Percentiles rank a stretch among this genome's conserved stretches.
Conservation (phyloP, 1,140 invertebrate genomes). For the Bombus impatiens region DNA sequence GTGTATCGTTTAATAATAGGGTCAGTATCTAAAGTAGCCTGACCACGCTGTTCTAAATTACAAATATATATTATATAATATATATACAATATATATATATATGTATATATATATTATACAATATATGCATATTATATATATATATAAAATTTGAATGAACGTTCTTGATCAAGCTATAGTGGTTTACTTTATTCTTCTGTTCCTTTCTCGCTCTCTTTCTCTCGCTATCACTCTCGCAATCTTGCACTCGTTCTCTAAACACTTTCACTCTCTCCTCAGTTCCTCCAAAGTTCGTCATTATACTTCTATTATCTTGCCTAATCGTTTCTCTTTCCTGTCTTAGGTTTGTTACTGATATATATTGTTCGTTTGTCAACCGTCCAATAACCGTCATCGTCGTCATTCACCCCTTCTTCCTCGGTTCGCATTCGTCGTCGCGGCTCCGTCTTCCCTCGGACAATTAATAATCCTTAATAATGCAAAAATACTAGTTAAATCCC, state of each 20-base stretch:
- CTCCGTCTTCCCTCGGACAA: constrained; percentile 35
- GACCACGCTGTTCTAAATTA: constrained; percentile 66
- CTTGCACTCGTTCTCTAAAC: constrained; percentile 13
- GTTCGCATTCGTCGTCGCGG: background rate
- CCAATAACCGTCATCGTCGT: background rate
- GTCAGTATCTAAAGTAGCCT: constrained; percentile 34
- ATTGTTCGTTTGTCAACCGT: background rate
- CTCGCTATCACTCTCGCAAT: background rate
- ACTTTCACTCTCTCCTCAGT: constrained; percentile 4
- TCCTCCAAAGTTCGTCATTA: constrained; percentile 3
- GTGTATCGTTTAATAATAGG: constrained; percentile 29
- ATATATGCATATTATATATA: constrained; percentile 25
- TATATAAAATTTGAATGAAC: constrained; percentile 66
- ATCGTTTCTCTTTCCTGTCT: constrained; percentile 38
- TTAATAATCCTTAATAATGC: constrained; percentile 71
- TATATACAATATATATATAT: constrained; percentile 18
- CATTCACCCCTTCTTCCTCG: background rate
- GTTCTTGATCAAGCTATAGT: constrained; percentile 65
- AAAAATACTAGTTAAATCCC: constrained; percentile 82
- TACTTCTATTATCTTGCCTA: constrained; percentile 25
- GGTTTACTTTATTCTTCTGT: constrained; percentile 26
- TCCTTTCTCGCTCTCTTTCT: constrained; percentile 7
- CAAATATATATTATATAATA: constrained; percentile 62
- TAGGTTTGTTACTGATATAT: background rate
- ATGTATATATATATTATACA: background rate